A percentile compares a stretch with the other conserved stretches of the same genome.
These are phyloP conservation scores for Poeciliopsis paucimaculata DNA, from an alignment of 2,797 vertebrate genomes.

Conservation along the genomic window DNA sequence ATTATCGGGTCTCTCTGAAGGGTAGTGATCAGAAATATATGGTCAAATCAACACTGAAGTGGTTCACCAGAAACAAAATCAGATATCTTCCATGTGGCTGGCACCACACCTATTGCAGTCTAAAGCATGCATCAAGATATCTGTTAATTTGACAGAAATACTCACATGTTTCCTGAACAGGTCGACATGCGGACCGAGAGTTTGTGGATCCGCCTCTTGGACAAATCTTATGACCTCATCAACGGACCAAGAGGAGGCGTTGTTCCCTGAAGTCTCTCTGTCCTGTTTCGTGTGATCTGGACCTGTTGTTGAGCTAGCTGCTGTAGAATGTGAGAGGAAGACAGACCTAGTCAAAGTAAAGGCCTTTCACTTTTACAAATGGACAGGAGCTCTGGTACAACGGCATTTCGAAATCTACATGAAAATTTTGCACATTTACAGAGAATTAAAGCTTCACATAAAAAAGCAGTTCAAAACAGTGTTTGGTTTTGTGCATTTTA, in stretches of 20 bases:
- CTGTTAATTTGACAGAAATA: slow-evolving; percentile 22
- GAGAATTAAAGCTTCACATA: neutral
- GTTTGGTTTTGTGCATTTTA: slow-evolving; percentile 4
- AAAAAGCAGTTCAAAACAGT: neutral
- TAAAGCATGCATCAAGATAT: neutral
- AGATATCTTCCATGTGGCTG: neutral
- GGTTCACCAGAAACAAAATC: neutral
- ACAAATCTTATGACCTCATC: slow-evolving; percentile 95
- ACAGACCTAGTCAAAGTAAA: neutral
- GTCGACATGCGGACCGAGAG: slow-evolving; percentile 89
- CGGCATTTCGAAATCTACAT: neutral
- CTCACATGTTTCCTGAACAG: slow-evolving; percentile 95
- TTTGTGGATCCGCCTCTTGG: slow-evolving; percentile 90
- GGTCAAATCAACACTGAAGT: neutral
- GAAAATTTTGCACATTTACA: neutral
- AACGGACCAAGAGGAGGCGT: slow-evolving; percentile 90
- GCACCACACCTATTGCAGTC: too few species aligned
- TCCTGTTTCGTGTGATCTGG: slow-evolving; percentile 86
- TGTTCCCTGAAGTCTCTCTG: slow-evolving; percentile 74
- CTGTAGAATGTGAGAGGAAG: slow-evolving; percentile 60
- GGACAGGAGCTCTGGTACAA: neutral
- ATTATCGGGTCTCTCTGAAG: neutral
- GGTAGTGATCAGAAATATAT: neutral
- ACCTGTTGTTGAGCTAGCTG: slow-evolving; percentile 91
- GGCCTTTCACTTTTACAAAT: neutral